A percentile compares a stretch with the other conserved stretches of the same genome.
phyloP scores from a whole-genome alignment of 2,888 invertebrate species.

The Sarcophaga variegata region DNA sequence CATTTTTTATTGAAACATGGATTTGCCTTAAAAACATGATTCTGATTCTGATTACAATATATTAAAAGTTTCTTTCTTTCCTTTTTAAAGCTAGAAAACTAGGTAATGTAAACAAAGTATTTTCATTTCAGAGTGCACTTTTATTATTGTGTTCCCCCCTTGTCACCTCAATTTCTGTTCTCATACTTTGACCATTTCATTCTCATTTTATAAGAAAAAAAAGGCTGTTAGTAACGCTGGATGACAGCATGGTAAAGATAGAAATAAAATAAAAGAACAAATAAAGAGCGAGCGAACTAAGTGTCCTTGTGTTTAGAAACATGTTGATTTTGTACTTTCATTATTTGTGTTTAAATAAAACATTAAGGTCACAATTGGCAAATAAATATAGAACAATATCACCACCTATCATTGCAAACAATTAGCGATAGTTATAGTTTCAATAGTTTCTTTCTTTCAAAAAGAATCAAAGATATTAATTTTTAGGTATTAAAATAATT shows the following conservation, averaged over 20 bases:
- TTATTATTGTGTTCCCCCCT: not conserved
- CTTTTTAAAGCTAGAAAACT: not conserved
- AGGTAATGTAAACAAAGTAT: constrained; percentile 23
- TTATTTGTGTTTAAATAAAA: constrained; percentile 40
- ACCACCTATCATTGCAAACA: not conserved
- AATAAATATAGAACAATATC: not conserved
- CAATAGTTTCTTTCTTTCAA: not conserved
- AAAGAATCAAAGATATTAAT: not conserved
- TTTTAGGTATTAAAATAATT: not conserved
- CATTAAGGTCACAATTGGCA: constrained; percentile 37
- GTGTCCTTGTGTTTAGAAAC: constrained; percentile 55
- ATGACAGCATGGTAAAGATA: constrained; percentile 33
- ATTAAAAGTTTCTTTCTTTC: too few relatives aligned
- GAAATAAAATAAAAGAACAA: constrained; percentile 18
- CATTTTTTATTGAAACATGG: too few relatives aligned
- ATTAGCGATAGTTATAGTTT: not conserved
- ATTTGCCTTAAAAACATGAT: too few relatives aligned
- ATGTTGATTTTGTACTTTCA: constrained; percentile 37
- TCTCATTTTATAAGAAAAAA: too few relatives aligned
- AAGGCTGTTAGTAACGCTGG: constrained; percentile 6
- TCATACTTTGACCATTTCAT: too few relatives aligned
- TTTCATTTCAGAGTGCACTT: not conserved
- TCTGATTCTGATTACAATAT: too few relatives aligned
- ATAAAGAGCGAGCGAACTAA: constrained; percentile 2
- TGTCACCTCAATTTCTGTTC: too few relatives aligned